Conservation (phyloP, 2,797 vertebrate genomes). For the Chelmon rostratus region DNA sequence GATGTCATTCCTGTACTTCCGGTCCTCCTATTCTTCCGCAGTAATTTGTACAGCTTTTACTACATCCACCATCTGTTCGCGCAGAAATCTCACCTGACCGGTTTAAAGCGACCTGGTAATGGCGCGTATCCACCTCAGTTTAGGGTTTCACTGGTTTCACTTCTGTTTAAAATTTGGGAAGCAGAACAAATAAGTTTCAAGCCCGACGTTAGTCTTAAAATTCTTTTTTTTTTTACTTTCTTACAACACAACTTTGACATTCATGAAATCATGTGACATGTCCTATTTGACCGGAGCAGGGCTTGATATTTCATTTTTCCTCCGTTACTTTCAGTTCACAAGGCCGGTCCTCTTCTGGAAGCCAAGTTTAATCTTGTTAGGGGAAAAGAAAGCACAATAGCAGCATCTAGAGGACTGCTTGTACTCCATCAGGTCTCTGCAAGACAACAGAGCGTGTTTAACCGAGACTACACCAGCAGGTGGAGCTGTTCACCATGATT, state of each 20-base stretch:
- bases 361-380: background rate
- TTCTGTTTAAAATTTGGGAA: conserved; percentile 65
- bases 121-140: conserved; percentile 43
- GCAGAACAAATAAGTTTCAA: conserved; percentile 1
- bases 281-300: background rate
- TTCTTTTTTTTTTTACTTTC: background rate
- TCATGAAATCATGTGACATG: background rate
- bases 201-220: background rate
- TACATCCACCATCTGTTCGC: conserved; percentile 23
- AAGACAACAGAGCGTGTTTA: conserved; percentile 20
- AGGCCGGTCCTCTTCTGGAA: background rate
- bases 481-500: conserved; percentile 78
- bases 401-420: conserved; percentile 41
- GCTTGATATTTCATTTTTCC: background rate
- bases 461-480: conserved; percentile 68
- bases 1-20: conserved; percentile 26
- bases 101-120: conserved; percentile 66
- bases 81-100: conserved; percentile 79
- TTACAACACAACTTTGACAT: background rate
- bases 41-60: background rate
- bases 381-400: conserved; percentile 2
- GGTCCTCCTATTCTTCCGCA: background rate
- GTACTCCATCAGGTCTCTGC: no score
- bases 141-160: conserved; percentile 65
- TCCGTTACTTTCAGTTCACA: background rate